Evolutionary conservation across 2,888 invertebrate genomes (phyloP).

Genomic region (Calameuta filiformis): DNA sequence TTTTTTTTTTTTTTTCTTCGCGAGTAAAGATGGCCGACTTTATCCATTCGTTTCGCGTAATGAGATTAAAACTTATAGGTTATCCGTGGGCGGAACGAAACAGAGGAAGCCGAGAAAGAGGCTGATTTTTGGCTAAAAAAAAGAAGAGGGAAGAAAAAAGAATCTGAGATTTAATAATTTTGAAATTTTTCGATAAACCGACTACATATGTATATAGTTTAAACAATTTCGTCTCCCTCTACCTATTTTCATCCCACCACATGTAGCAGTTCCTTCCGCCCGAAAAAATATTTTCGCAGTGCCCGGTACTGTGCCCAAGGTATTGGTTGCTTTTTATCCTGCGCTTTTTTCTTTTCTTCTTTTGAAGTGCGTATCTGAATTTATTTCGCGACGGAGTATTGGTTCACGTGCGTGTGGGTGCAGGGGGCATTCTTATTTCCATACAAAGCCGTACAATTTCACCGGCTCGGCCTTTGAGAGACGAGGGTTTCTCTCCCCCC

Average conservation of each 20-base stretch:
- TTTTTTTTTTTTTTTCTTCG: slow-evolving; percentile 1
- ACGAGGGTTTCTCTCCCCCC: slow-evolving; percentile 30
- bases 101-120: too few relatives aligned
- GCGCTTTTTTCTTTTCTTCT: slow-evolving; percentile 24
- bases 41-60: too few relatives aligned
- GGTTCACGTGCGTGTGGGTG: slow-evolving; percentile 31
- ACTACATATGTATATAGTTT: too few relatives aligned
- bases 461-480: slow-evolving; percentile 52
- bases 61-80: too few relatives aligned
- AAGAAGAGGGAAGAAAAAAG: too few relatives aligned
- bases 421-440: slow-evolving; percentile 57
- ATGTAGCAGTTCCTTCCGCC: slow-evolving; percentile 36
- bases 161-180: too few relatives aligned
- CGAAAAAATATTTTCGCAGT: slow-evolving; percentile 55
- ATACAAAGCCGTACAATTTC: slow-evolving; percentile 59
- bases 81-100: too few relatives aligned
- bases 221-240: too few relatives aligned
- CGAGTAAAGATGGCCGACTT: slow-evolving; percentile 2
- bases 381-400: slow-evolving; percentile 39
- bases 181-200: too few relatives aligned
- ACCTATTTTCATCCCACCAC: too few relatives aligned
- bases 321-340: slow-evolving; percentile 18
- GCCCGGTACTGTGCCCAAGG: slow-evolving; percentile 10
- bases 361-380: slow-evolving; percentile 51
- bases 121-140: too few relatives aligned